Base-by-base conservation (phyloP, 1,140 invertebrate species). In the Diprion similis region DNA sequence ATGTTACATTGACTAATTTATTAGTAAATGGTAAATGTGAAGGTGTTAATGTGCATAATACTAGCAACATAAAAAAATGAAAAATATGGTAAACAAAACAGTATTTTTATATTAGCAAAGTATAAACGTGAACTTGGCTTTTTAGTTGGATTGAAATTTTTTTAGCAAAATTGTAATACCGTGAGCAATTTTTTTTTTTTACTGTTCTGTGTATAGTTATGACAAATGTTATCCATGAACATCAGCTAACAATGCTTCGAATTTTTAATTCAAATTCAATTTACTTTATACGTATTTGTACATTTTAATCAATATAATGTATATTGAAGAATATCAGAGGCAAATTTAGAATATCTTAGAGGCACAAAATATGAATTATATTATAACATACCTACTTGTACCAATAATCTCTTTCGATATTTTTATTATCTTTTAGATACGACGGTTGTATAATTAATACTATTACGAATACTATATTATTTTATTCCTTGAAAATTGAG, bases 31-130 rank as follows among this genome's bases (percentile, higher is more conserved):
- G 2, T 37, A 37, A 37, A 37, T 37, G 13, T 64, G 17, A 64
- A 64, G 59, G 59, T 64, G 59, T 64, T 17, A 18, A 74, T 76
- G 77, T 78, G 71, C 77, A 79, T 74, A 80, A 74, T 80, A 78
- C 73, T 80, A 81, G 73, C 70, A 75, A 77, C 78, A 66, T 77
- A 75, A 72, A 74, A 37, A 37, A 37, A 4, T 59, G 51, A 74
- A 78, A 71, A 78, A 79, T 79, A 81, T 81, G 74, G 77, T 80
- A 81, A 81, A 81, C 77, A 81, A 78, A 83, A 82, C 83, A 84
- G 83, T 84, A 85, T 85, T 84, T 84, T 84, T 84, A 82, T 84
- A 84, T 84, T 81, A 79, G 78, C 74, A 75, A 59, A 59, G n/a
- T 59, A 59, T 59, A 59, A 13, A 59, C n/a, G 8, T 59, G n/a